Conservation (phyloP, 2,113 vertebrate genomes). For the Nothobranchius kuhntae region DNA sequence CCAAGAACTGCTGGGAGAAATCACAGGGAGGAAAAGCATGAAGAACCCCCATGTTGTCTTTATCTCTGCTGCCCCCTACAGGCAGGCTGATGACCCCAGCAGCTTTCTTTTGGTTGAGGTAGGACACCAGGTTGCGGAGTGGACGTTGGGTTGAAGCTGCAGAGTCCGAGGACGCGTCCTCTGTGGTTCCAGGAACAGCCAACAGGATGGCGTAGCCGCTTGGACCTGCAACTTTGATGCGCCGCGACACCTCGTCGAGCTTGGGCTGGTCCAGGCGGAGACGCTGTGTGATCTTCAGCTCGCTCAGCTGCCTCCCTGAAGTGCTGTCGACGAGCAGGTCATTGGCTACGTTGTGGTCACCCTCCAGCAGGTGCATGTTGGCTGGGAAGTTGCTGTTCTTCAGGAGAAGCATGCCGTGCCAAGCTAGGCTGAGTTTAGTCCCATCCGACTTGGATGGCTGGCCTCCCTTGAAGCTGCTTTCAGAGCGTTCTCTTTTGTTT, state of each 20-base stretch:
- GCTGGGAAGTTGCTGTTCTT: slow-evolving; percentile 99
- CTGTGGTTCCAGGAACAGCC: slow-evolving; percentile 89
- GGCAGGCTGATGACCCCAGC: slow-evolving; percentile 99
- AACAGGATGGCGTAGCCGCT: slow-evolving; percentile 93
- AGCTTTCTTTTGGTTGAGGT: slow-evolving; percentile 99
- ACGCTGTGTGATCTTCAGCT: slow-evolving; percentile 98
- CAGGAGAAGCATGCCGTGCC: slow-evolving; percentile 96
- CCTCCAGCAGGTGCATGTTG: slow-evolving; percentile 96
- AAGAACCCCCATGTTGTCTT: slow-evolving; percentile 97
- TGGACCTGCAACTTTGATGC: slow-evolving; percentile 97
- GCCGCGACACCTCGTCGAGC: slow-evolving; percentile 96
- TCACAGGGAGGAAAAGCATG: slow-evolving; percentile 99
- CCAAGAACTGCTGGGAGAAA: slow-evolving; percentile 99
- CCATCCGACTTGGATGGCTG: slow-evolving; percentile 75
- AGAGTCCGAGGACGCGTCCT: slow-evolving; percentile 82
- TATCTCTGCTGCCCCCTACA: slow-evolving; percentile 96
- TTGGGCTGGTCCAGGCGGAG: slow-evolving; percentile 98
- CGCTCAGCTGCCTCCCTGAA: slow-evolving; percentile 89
- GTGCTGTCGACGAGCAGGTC: slow-evolving; percentile 89
- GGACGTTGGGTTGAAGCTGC: slow-evolving; percentile 94
- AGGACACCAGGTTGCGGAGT: slow-evolving; percentile 98
- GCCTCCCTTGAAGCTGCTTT: slow-evolving; percentile 76
- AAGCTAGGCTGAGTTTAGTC: slow-evolving; percentile 89
- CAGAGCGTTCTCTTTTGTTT: slow-evolving; percentile 84
- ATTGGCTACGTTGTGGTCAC: slow-evolving; percentile 90